phyloP scores from a whole-genome alignment of 1,140 invertebrate species.

The Papilio glaucus region DNA sequence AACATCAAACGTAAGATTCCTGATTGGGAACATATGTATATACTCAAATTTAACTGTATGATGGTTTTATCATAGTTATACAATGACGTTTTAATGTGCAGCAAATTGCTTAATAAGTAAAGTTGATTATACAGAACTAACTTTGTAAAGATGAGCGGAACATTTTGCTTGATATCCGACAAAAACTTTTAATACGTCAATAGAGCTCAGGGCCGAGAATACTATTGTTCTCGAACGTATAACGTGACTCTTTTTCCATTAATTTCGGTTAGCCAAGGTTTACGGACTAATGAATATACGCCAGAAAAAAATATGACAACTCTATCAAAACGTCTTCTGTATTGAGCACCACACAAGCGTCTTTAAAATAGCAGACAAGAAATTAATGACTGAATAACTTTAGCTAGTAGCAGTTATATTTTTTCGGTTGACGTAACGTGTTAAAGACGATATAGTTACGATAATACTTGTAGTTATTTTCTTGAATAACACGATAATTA shows the following conservation, averaged over 20 bases:
- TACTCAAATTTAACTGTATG: no score
- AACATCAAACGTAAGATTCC: no score
- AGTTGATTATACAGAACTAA: not conserved
- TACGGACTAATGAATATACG: slow-evolving; percentile 42
- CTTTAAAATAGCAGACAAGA: not conserved
- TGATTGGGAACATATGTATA: no score
- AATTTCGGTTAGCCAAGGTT: slow-evolving; percentile 46
- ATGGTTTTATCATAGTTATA: no score
- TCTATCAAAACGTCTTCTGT: not conserved
- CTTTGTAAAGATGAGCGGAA: slow-evolving; percentile 20
- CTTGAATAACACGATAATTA: not conserved
- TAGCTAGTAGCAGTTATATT: not conserved
- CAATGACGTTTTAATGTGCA: no score
- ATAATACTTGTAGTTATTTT: not conserved
- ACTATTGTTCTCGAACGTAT: slow-evolving; percentile 41
- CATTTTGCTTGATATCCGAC: slow-evolving; percentile 20
- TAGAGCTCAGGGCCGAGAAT: slow-evolving; percentile 40
- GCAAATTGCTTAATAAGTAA: slow-evolving; percentile 8
- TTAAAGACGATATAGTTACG: slow-evolving; percentile 12
- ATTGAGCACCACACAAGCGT: slow-evolving; percentile 4
- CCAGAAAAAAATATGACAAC: not conserved
- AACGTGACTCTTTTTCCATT: slow-evolving; percentile 44
- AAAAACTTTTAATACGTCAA: slow-evolving; percentile 14
- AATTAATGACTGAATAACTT: slow-evolving; percentile 5
- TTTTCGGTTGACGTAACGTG: slow-evolving; percentile 4